Evolutionary conservation across 1,140 invertebrate genomes (phyloP).

Genomic region (Megalopta genalis): DNA sequence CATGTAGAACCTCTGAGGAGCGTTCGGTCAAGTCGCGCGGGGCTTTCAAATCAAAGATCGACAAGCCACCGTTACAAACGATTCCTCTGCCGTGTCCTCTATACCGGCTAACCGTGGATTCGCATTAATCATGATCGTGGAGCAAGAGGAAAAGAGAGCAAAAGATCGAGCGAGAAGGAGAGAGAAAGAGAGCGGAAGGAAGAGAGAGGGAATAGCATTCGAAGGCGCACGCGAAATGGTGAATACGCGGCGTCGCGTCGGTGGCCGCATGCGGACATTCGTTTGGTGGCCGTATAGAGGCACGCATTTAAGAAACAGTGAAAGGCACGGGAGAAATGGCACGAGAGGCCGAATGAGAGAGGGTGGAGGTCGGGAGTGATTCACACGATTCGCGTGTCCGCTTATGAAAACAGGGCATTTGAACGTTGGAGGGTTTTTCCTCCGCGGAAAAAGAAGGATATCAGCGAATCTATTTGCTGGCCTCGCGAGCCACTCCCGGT

Average conservation of each 20-base stretch:
- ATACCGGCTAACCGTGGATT: neutral
- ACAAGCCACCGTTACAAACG: neutral
- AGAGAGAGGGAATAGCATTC: neutral
- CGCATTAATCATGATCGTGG: constrained; percentile 42
- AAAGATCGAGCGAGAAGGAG: too few relatives aligned
- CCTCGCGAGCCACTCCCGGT: constrained; percentile 45
- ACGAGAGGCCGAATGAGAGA: constrained; percentile 17
- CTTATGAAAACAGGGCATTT: constrained; percentile 62
- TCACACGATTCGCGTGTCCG: constrained; percentile 40
- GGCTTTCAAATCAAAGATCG: constrained; percentile 34
- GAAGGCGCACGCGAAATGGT: constrained; percentile 8
- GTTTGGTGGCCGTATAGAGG: constrained; percentile 6
- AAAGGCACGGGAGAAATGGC: constrained; percentile 39
- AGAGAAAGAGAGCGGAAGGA: too few relatives aligned
- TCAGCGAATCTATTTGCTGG: constrained; percentile 72
- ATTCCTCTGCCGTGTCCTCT: neutral
- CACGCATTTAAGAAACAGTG: constrained; percentile 42
- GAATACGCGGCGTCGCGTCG: neutral
- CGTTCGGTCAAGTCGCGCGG: neutral
- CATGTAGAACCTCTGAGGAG: neutral
- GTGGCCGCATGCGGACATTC: constrained; percentile 3
- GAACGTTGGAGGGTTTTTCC: constrained; percentile 48
- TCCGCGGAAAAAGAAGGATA: constrained; percentile 62
- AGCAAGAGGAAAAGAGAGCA: neutral
- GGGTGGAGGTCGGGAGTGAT: constrained; percentile 32